These are phyloP conservation scores for Otis tarda DNA, from an alignment of 2,113 vertebrate genomes.

Conservation along the genomic window DNA sequence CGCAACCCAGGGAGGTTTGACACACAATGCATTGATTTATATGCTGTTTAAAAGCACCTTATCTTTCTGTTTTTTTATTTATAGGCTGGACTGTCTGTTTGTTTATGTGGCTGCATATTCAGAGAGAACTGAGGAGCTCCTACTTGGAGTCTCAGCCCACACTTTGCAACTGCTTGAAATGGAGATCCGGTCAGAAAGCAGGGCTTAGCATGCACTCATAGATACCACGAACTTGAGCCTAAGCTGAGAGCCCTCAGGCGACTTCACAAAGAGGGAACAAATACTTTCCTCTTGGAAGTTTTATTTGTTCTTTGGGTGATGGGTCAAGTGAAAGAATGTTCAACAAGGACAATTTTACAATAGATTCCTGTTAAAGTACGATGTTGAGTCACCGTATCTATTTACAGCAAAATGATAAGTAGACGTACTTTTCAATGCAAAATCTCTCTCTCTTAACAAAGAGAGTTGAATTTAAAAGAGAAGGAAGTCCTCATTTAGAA, in stretches of 20 bases:
- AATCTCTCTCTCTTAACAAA: not conserved
- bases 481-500: not conserved
- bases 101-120: not conserved
- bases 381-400: slow-evolving; percentile 10
- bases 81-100: not conserved
- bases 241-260: not conserved
- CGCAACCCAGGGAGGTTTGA: not conserved
- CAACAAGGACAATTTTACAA: not conserved
- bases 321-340: slow-evolving; percentile 42
- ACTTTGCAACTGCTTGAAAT: not conserved
- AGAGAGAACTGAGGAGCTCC: not conserved
- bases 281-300: not conserved
- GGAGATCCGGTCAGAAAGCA: not conserved
- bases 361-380: not conserved
- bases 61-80: not conserved
- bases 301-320: slow-evolving; percentile 3
- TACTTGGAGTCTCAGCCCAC: not conserved
- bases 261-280: not conserved
- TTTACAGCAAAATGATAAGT: slow-evolving; percentile 26
- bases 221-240: not conserved
- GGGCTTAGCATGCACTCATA: not conserved
- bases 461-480: not conserved
- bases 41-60: slow-evolving; percentile 1
- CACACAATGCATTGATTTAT: not conserved
- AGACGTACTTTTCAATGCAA: not conserved